Conservation (phyloP, 2,113 vertebrate species). For the Leptosomus discolor region DNA sequence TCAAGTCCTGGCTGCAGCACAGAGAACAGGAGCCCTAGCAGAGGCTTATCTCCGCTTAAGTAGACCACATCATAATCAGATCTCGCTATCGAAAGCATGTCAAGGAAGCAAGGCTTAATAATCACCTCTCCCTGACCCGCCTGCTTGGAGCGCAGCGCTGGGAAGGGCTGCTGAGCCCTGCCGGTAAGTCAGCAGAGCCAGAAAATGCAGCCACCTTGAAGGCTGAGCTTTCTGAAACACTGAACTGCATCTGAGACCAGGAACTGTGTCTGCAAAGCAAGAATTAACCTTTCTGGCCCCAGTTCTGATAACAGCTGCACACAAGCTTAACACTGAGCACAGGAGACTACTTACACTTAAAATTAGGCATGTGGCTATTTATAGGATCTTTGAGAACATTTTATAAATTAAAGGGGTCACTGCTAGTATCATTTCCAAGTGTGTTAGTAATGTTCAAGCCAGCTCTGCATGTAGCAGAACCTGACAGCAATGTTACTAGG, state of each 20-base stretch:
- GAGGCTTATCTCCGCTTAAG: constrained; percentile 26
- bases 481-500: neutral
- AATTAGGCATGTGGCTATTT: constrained; percentile 20
- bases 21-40: neutral
- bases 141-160: neutral
- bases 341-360: constrained; percentile 23
- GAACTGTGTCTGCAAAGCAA: neutral
- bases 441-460: neutral
- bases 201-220: neutral
- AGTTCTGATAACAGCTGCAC: neutral
- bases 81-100: constrained; percentile 2
- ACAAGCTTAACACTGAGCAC: neutral
- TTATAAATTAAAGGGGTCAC: constrained; percentile 24
- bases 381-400: constrained; percentile 2
- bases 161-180: neutral
- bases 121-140: neutral
- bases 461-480: neutral
- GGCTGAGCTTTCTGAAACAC: neutral
- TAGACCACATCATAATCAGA: constrained; percentile 7
- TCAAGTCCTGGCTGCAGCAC: neutral
- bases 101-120: neutral
- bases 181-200: neutral
- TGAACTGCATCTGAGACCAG: neutral
- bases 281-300: neutral
- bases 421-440: neutral